These are phyloP conservation scores for Bolborhynchus lineola DNA, from an alignment of 2,113 vertebrate genomes.

Conservation along the genomic window DNA sequence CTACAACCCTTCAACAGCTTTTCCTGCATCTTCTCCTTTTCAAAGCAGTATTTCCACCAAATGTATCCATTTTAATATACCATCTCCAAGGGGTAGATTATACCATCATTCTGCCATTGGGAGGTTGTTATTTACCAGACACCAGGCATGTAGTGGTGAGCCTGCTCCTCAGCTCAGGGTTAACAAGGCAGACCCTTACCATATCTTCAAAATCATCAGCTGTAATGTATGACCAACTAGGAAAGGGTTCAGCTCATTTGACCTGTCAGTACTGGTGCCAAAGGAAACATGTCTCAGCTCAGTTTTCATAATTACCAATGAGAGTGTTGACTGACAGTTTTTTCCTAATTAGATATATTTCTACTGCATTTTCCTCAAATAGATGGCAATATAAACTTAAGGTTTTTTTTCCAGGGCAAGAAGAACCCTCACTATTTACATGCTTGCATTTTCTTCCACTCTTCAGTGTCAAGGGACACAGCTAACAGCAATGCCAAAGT, in stretches of 20 bases:
- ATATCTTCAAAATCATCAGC: not conserved
- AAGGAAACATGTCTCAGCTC: not conserved
- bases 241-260: not conserved
- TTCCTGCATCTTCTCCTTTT: fast-evolving
- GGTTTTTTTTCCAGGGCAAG: not conserved
- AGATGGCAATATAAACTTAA: not conserved
- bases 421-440: not conserved
- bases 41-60: not conserved
- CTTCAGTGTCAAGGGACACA: not conserved
- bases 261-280: not conserved
- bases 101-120: fast-evolving
- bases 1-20: not conserved
- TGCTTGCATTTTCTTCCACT: not conserved
- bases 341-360: not conserved
- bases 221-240: not conserved
- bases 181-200: not conserved
- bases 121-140: not conserved
- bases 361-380: not conserved
- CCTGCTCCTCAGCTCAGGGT: not conserved
- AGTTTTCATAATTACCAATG: fast-evolving
- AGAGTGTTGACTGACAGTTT: not conserved
- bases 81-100: fast-evolving
- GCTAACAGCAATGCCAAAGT: not conserved
- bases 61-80: fast-evolving
- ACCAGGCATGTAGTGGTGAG: not conserved